Base-by-base conservation (phyloP, 2,888 invertebrate species). In the Drosophila vallismaia region DNA sequence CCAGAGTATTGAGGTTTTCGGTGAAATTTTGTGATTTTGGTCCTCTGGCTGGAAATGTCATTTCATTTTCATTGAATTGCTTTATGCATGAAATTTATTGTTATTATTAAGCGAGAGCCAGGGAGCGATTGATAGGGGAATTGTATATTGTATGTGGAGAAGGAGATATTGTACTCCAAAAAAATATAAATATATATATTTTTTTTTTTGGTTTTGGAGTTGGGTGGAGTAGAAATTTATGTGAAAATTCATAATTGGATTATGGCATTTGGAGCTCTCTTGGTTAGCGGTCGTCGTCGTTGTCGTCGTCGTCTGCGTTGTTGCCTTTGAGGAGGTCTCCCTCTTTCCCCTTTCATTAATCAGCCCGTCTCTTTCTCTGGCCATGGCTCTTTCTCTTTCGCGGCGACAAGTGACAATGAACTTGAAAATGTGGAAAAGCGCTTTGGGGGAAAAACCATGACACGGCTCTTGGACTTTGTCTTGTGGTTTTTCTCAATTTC, bases 221-320 rank as follows among this genome's bases (percentile, higher is more conserved):
- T 10, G n/a, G 33, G n/a, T 33, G 33, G 58, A 29, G 68, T 68
- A 68, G 52, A 79, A 88, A 82, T 88, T 86, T 77, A 82, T 82
- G 82, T 84, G 88, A 88, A 82, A 82, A 82, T 77, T 86, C 88
- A 82, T 82, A 86, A 88, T 88, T 82, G 85, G 87, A 82, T 82
- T 88, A 88, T 88, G 87, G 87, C 83, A 79, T 79, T 85, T 74
- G 73, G 58, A 77, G 81, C 59, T 84, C 14, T 10, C 64, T 83
- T 62, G 69, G 57, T 69, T 46, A 72, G 88, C 66, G 81, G 86
- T 82, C 86, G 66, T 46, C 55, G 69, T 64, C 69, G 86, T 63
- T 2, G 86, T 82, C 86, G 66, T 46, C 55, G 69, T 64, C 69
- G 86, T 63, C 19, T 19, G 19, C 88, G 82, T 82, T 76, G 63